Evolutionary conservation across 2,888 invertebrate genomes (phyloP).

Genomic region (Sympetrum striolatum): DNA sequence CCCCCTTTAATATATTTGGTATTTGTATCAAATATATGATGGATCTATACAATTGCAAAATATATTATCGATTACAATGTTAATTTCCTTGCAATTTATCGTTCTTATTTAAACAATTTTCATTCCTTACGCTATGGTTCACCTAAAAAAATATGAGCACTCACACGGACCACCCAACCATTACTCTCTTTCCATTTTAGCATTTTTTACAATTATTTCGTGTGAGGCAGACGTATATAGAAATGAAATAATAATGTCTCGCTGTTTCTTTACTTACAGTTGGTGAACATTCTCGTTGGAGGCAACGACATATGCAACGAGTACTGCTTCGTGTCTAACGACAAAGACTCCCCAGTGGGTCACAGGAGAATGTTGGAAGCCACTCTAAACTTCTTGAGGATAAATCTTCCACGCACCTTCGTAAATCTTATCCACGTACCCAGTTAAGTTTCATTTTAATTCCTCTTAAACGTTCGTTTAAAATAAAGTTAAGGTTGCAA

Average conservation of each 20-base stretch:
- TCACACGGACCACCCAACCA: too few relatives aligned
- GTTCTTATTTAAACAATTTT: too few relatives aligned
- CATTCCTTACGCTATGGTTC: background rate
- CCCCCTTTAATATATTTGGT: too few relatives aligned
- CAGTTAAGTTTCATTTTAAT: constrained; percentile 44
- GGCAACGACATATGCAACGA: constrained; percentile 50
- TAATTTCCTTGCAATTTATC: too few relatives aligned
- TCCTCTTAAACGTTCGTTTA: too few relatives aligned
- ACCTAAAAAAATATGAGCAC: background rate
- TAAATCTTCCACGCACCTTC: constrained; percentile 47
- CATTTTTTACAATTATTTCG: background rate
- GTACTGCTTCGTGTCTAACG: constrained; percentile 47
- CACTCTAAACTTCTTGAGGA: constrained; percentile 47
- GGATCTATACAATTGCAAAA: too few relatives aligned
- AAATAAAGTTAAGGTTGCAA: too few relatives aligned
- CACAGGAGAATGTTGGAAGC: constrained; percentile 46
- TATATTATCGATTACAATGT: too few relatives aligned
- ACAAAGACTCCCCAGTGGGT: constrained; percentile 46
- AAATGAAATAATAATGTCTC: background rate
- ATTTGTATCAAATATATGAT: too few relatives aligned
- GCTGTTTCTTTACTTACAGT: constrained; percentile 1
- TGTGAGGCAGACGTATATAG: background rate
- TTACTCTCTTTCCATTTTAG: background rate
- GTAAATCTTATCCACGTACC: constrained; percentile 49
- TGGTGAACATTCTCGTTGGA: constrained; percentile 48